A percentile compares a stretch with the other conserved stretches of the same genome.
Conservation (phyloP, 2,888 invertebrate genomes). For the Ectobius pallidus region DNA sequence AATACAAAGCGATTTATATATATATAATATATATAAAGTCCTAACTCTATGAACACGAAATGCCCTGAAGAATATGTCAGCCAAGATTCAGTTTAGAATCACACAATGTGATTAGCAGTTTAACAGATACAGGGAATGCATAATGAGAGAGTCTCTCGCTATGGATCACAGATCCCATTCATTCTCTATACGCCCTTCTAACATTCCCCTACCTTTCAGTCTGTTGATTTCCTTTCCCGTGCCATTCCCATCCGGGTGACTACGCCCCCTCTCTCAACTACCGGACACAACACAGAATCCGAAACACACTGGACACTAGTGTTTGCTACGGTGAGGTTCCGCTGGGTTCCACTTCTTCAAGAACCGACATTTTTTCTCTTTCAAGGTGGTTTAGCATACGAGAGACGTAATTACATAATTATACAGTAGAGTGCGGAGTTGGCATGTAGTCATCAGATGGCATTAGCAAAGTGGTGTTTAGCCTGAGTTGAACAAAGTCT, state of each 20-base stretch:
- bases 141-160: background rate
- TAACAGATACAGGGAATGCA: too few species aligned
- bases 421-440: too few species aligned
- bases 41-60: too few species aligned
- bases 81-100: too few species aligned
- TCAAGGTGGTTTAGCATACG: background rate
- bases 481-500: too few species aligned
- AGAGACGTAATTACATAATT: too few species aligned
- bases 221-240: slow-evolving; percentile 20
- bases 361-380: background rate
- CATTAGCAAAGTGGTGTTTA: too few species aligned
- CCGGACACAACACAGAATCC: background rate
- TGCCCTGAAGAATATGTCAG: too few species aligned
- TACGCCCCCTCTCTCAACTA: slow-evolving; percentile 2
- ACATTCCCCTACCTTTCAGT: background rate
- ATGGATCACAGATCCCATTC: slow-evolving; percentile 28
- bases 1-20: too few species aligned
- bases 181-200: slow-evolving; percentile 8
- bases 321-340: background rate
- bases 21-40: too few species aligned
- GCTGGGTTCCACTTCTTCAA: background rate
- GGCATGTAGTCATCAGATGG: too few species aligned
- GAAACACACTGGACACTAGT: background rate
- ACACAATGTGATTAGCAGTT: too few species aligned
- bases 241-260: slow-evolving; percentile 20